Base-by-base conservation (phyloP, 2,888 invertebrate species). In the Scaptomyza parva region DNA sequence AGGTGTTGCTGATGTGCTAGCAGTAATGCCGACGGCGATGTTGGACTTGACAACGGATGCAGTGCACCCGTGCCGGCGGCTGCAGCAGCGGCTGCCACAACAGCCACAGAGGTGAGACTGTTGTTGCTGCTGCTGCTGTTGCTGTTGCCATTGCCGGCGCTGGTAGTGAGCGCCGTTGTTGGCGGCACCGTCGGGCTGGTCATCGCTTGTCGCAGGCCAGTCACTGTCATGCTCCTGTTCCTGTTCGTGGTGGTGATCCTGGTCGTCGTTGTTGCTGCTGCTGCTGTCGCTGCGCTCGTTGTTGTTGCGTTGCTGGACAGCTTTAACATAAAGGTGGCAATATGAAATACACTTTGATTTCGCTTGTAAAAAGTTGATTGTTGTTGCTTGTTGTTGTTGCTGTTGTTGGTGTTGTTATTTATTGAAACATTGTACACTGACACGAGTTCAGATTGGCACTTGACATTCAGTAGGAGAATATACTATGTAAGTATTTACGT, bases 201-300 rank as follows among this genome's bases (percentile, higher is more conserved):
- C 88, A 94, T 94, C 73, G 94, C 93, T 91, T 90, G 91, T 79
- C 94, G 93, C 92, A 94, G 93, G 77, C 94, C 94, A 92, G 94
- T 94, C 84, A 94, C 94, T 86, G 94, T 94, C 91, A 94, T 92
- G 89, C 90, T 91, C 73, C 65, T 78, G 75, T 47, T 64, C 58
- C 77, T 62, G 47, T 20, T 72, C 57, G 47, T 20, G 30, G 18
- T 20, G 30, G 18, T 58, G 33, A 4, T 73, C 37, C 39, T 60
- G 67, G 14, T 65, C 52, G 57, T 30, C 57, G 44, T 63, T 35
- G 59, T 57, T 67, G 78, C 47, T 57, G 59, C 26, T 1, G n/a
- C 65, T 55, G 51, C 52, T 65, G 45, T 24, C 51, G 45, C 26
- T 48, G 59, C 12, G 60, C 45, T 65, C 37, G 61, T 58, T 70